A percentile compares a stretch with the other conserved stretches of the same genome.
These are phyloP conservation scores for Cygnus buccinator DNA, from an alignment of 2,113 vertebrate species.

Conservation along the genomic window DNA sequence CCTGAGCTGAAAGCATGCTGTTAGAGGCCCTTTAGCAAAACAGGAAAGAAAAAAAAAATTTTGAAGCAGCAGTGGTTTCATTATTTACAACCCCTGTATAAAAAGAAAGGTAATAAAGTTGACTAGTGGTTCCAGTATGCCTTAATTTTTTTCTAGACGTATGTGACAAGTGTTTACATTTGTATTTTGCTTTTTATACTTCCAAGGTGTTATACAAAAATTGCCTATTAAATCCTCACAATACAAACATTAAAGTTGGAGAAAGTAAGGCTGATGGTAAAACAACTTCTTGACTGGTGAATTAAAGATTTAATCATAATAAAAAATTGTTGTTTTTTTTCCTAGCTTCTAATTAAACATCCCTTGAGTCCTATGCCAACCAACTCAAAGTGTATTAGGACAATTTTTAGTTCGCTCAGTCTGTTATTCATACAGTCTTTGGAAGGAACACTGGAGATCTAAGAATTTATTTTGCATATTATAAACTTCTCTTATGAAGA, in stretches of 20 bases:
- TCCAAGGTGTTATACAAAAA: not conserved
- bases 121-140: not conserved
- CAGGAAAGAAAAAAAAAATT: not conserved
- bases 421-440: not conserved
- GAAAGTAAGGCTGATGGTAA: not conserved
- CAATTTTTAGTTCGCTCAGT: not conserved
- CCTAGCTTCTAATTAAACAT: not conserved
- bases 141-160: not conserved
- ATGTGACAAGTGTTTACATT: not conserved
- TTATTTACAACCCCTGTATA: not conserved
- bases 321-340: not conserved
- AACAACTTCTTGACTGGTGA: not conserved
- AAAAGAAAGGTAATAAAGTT: not conserved
- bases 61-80: not conserved
- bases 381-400: not conserved
- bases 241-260: not conserved
- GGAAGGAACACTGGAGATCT: not conserved
- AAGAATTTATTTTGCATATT: not conserved
- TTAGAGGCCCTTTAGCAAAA: not conserved
- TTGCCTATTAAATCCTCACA: not conserved
- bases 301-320: not conserved
- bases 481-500: not conserved
- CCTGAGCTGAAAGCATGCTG: not conserved
- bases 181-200: not conserved
- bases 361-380: not conserved